These are phyloP conservation scores for Bombus sibiricus DNA, from an alignment of 1,140 invertebrate species.

Conservation along the genomic window DNA sequence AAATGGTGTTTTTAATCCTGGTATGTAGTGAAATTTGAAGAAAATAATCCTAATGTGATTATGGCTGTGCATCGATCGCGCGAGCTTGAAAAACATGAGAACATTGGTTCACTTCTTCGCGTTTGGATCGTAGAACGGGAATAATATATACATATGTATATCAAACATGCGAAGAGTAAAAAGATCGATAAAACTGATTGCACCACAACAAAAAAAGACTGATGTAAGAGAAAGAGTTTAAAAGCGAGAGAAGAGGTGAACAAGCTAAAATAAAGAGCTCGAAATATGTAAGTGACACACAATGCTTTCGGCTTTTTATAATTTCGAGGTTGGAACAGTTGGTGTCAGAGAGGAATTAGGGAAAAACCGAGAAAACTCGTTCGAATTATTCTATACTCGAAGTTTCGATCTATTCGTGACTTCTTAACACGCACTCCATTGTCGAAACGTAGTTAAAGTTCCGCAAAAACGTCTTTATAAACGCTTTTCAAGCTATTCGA, in stretches of 20 bases:
- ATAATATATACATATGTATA: background rate
- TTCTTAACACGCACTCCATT: background rate
- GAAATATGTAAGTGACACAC: too few species aligned
- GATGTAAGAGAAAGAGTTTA: background rate
- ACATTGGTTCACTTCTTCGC: background rate
- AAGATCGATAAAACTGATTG: constrained; percentile 1
- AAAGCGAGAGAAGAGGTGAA: constrained; percentile 4
- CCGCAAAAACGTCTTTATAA: background rate
- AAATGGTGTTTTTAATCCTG: background rate
- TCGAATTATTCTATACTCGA: too few species aligned
- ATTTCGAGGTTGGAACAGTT: background rate
- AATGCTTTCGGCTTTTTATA: background rate
- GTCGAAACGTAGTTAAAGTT: background rate
- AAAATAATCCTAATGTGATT: background rate
- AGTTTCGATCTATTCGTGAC: background rate
- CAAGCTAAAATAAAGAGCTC: background rate
- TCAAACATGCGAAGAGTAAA: background rate
- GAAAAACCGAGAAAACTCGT: background rate
- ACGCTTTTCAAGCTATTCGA: background rate
- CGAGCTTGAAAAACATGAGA: background rate
- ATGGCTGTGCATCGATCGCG: background rate
- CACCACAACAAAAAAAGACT: constrained; percentile 2
- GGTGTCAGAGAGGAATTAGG: background rate
- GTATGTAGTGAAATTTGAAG: background rate
- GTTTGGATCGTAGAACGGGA: background rate